These are phyloP conservation scores for Neoaliturus tenellus DNA, from an alignment of 2,888 invertebrate genomes.

Conservation along the genomic window DNA sequence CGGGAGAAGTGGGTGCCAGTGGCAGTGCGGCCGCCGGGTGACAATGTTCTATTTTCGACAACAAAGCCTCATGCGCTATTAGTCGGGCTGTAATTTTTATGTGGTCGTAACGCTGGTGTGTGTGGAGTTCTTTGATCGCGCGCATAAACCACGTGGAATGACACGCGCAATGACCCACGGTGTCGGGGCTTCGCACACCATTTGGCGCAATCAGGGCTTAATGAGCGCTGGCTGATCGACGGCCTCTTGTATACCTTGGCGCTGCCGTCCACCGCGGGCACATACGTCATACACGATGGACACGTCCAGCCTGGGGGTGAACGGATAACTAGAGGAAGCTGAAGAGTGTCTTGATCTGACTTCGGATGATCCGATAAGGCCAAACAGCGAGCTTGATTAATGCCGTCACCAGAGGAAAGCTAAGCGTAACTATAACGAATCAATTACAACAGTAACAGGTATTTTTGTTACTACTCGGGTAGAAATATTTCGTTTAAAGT, in stretches of 20 bases:
- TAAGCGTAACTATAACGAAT: no score
- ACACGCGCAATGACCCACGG: slow-evolving; percentile 32
- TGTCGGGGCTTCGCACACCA: slow-evolving; percentile 26
- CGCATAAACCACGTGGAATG: slow-evolving; percentile 40
- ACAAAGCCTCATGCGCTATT: slow-evolving; percentile 49
- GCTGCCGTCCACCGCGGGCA: neutral
- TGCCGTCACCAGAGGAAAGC: no score
- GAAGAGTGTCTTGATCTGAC: no score
- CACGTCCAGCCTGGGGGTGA: no score
- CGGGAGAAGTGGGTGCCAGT: no score
- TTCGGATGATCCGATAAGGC: neutral
- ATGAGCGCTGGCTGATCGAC: neutral
- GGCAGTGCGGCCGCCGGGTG: slow-evolving; percentile 1
- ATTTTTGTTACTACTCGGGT: no score
- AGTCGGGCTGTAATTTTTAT: slow-evolving; percentile 44
- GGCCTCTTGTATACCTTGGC: slow-evolving; percentile 21
- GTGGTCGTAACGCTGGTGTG: slow-evolving; percentile 31
- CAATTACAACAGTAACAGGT: no score
- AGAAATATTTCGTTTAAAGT: no score
- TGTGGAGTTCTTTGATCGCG: slow-evolving; percentile 37
- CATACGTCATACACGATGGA: no score
- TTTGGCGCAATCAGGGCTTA: slow-evolving; percentile 42
- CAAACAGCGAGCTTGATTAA: no score
- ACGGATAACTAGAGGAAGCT: no score
- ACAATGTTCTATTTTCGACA: slow-evolving; percentile 44